These are phyloP conservation scores for Dione vanillae DNA, from an alignment of 2,888 invertebrate species.

Conservation along the genomic window DNA sequence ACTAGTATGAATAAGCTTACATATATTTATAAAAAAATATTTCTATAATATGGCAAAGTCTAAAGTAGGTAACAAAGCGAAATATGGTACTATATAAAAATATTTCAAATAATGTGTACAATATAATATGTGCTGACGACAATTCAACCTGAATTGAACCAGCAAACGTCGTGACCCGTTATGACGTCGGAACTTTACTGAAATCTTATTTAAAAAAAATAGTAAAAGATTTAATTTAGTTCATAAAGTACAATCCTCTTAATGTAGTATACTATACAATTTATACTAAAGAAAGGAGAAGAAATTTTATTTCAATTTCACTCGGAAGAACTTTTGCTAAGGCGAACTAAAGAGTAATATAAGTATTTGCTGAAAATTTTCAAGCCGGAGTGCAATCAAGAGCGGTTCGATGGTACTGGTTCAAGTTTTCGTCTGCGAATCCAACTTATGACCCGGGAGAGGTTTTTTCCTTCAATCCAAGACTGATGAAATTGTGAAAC, in stretches of 20 bases:
- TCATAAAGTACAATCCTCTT: not conserved
- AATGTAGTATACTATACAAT: not conserved
- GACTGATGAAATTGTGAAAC: constrained; percentile 74
- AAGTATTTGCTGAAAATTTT: constrained; percentile 69
- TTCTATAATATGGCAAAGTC: too few relatives aligned
- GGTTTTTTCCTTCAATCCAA: constrained; percentile 63
- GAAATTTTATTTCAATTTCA: constrained; percentile 43
- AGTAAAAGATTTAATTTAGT: not conserved
- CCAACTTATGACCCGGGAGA: constrained; percentile 67
- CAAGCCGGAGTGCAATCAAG: constrained; percentile 73
- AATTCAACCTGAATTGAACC: not conserved
- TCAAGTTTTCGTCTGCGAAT: constrained; percentile 63
- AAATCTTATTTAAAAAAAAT: not conserved
- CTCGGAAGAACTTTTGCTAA: constrained; percentile 36
- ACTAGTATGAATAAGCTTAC: not conserved
- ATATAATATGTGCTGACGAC: too few relatives aligned
- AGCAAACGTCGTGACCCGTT: not conserved
- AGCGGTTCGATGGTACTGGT: constrained; percentile 66
- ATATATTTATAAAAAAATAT: too few relatives aligned
- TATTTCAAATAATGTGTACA: too few relatives aligned
- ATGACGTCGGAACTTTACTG: not conserved
- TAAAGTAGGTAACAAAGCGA: too few relatives aligned
- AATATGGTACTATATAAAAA: too few relatives aligned
- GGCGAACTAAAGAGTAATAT: constrained; percentile 46
- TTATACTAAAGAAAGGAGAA: constrained; percentile 24